Evolutionary conservation across 2,888 invertebrate species (phyloP).

Genomic region (Pinctada fucata): DNA sequence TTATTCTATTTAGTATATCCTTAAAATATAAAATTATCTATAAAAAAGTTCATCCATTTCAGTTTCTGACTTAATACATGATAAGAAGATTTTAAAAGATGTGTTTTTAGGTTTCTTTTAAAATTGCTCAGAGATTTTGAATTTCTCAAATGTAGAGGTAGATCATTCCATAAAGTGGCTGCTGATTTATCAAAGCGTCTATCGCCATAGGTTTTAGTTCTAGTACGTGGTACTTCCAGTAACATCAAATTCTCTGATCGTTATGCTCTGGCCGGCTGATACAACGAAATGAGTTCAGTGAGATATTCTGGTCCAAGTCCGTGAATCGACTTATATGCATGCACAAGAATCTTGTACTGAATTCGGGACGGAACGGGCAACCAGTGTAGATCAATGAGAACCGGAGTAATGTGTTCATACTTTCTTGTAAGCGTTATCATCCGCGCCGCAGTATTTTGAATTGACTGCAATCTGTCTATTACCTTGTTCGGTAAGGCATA

Average conservation of each 20-base stretch:
- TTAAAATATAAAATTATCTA: too few species aligned
- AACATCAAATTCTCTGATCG: conserved; percentile 1
- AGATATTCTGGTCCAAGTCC: neutral
- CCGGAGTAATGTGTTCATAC: neutral
- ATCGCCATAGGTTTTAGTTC: conserved; percentile 1
- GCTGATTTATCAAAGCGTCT: neutral
- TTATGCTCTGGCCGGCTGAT: conserved; percentile 2
- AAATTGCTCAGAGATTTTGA: too few species aligned
- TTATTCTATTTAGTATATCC: too few species aligned
- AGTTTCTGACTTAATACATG: too few species aligned
- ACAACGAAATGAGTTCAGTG: neutral
- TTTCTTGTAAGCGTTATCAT: too few species aligned
- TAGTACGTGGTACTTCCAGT: neutral
- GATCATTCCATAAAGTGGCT: conserved; percentile 6
- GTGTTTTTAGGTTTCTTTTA: too few species aligned
- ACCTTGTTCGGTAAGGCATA: too few species aligned
- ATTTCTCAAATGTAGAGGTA: neutral
- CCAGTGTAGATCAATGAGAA: conserved; percentile 2
- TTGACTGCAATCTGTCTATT: too few species aligned
- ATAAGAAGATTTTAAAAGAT: too few species aligned
- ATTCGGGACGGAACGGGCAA: conserved; percentile 6
- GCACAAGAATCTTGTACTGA: conserved; percentile 3
- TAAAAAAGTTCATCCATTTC: too few species aligned
- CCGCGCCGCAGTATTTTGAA: too few species aligned
- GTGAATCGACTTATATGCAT: conserved; percentile 8